These are phyloP conservation scores for Perca fluviatilis DNA, from an alignment of 2,113 vertebrate species.

Conservation along the genomic window DNA sequence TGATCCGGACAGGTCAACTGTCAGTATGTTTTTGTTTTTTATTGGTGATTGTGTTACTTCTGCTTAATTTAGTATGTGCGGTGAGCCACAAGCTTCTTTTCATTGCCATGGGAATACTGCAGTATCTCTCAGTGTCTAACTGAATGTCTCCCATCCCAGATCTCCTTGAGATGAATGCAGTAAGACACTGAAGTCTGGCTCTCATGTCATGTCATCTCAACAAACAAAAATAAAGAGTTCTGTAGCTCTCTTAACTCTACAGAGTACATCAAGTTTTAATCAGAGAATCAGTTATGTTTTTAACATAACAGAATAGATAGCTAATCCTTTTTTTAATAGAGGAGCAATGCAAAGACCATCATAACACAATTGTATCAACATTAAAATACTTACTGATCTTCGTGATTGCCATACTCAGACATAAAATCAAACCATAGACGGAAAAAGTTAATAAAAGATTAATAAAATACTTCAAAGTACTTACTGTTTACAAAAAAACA, in stretches of 20 bases:
- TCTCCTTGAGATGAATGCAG: slow-evolving; percentile 30
- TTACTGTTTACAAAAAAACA: neutral
- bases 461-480: neutral
- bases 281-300: neutral
- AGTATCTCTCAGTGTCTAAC: slow-evolving; percentile 13
- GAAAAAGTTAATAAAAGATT: neutral
- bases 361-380: neutral
- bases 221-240: neutral
- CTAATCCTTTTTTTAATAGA: neutral
- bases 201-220: slow-evolving; percentile 13
- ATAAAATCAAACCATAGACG: neutral
- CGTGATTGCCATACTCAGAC: neutral
- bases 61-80: slow-evolving; percentile 46
- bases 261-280: neutral
- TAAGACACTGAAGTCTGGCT: slow-evolving; percentile 19
- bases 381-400: neutral
- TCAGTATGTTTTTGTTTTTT: slow-evolving; percentile 48
- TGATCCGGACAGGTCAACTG: slow-evolving; percentile 32
- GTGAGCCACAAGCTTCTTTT: neutral
- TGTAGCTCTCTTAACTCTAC: neutral
- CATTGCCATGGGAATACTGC: slow-evolving; percentile 4
- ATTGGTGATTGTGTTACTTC: slow-evolving; percentile 45
- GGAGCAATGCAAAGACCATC: neutral
- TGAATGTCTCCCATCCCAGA: neutral
- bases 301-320: neutral